These are phyloP conservation scores for Emydocephalus ijimae DNA, from an alignment of 2,113 vertebrate genomes.

Conservation along the genomic window DNA sequence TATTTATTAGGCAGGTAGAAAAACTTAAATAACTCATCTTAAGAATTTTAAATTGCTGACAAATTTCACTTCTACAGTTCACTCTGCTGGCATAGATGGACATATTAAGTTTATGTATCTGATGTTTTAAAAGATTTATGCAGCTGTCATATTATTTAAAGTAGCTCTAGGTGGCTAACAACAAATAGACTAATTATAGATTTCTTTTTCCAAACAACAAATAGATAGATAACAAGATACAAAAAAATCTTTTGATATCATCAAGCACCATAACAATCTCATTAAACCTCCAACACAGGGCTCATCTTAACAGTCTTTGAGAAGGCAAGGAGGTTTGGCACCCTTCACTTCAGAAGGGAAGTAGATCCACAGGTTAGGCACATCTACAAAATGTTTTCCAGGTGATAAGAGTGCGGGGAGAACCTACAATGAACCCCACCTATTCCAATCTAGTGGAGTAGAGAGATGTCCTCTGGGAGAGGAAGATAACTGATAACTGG, in stretches of 20 bases:
- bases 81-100: background rate
- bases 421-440: background rate
- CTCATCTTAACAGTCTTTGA: background rate
- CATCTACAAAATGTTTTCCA: background rate
- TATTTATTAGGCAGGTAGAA: background rate
- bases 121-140: background rate
- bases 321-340: background rate
- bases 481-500: background rate
- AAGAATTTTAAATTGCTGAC: background rate
- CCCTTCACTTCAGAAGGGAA: background rate
- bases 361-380: background rate
- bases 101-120: background rate
- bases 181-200: background rate
- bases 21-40: background rate
- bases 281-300: background rate
- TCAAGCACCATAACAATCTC: background rate
- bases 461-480: background rate
- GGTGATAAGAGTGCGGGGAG: background rate
- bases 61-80: background rate
- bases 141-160: background rate
- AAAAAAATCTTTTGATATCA: background rate
- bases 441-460: background rate
- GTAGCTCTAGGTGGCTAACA: background rate
- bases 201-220: background rate
- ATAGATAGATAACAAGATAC: background rate